Evolutionary conservation across 2,888 invertebrate genomes (phyloP), one percentile per base, ranked within the genome.

Genomic region (Crioceris asparagi): DNA sequence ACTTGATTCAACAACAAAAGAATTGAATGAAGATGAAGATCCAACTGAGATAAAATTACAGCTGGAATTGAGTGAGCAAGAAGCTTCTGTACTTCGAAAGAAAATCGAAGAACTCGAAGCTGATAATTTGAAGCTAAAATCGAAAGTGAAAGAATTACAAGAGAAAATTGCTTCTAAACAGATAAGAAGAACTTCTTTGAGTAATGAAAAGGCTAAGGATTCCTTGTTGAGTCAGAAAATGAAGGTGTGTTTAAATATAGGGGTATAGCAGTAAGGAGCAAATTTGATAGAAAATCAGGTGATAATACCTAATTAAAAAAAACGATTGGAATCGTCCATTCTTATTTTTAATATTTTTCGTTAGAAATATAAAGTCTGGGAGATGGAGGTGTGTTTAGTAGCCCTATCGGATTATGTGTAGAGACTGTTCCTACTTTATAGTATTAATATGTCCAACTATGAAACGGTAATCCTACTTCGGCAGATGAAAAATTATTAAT

Each of bases 1-100:
- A 12, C 75, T 78, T 49, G 77, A 79, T 52, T 72, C 74, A 30
- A 61, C 69, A 30, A 71, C 75, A 45, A 82, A 81, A 55, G 78
- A 80, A 55, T 81, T 80, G 56, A 77, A 77, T 45, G 78, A 81
- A 6, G 83, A 81, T 54, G 88, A 88, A 51, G 85, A 87, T 64
- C 78, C 82, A 10, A 77, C 83, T 14, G 90, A 92, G 61, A 65
- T 91, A 40, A 78, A 86, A 54, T 71, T 92, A 26, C 77, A 91
- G 48, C 67, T 93, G 35, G 92, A 92, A 63, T 71, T 91, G 32
- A 84, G 85, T 57, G 91, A 92, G 64, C 87, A 88, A 69, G 92
- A 93, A 70, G 79, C 87, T 38, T 75, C 80, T 15, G 83, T 87
- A 40, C 66, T 91, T 44, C 73, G 85, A 27, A 74, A 83, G 47